Evolutionary conservation across 2,113 vertebrate genomes (phyloP), one percentile per base, ranked within the genome.

Genomic region (Chaetodon trifascialis): DNA sequence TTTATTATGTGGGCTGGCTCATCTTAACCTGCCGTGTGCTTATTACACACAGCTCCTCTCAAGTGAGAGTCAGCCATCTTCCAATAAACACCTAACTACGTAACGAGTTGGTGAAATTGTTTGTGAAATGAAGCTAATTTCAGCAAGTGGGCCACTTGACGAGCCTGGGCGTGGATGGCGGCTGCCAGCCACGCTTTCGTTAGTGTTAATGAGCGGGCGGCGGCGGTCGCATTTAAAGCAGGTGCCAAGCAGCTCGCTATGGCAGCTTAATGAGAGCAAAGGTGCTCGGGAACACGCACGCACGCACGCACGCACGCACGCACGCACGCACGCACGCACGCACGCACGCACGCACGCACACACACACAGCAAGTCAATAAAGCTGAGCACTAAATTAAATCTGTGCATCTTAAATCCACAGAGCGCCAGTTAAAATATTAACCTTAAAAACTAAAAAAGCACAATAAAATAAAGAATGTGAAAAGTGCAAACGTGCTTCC

Each of bases 121-220:
- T 95, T 94, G 94, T 91, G 90, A 95, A 95, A 94, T 82, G 90
- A 75, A 87, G 92, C 90, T 95, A 94, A 95, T 95, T 94, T 93
- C 86, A 59, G 79, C 78, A 46, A 81, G 76, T 81, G 80, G 80
- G 83, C 75, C 60, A 75, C 80, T 89, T 92, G 93, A 93, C 86
- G 84, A 87, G 89, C 62, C 88, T 66, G 88, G 86, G 92, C 84
- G 88, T 88, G 80, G 93, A 93, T 42, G 25, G 85, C 73, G 66
- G 88, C 91, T 93, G 91, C 89, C 90, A 93, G 86, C 89, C 86
- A 71, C 6, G 80, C 91, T 92, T 91, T 90, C 78, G 90, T 93
- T 92, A 89, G 89, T 75, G 86, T 89, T 95, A 95, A 95, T 94
- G 94, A 95, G 93, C 82, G 85, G 91, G 86, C 91, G 91, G 88